Conservation (phyloP, 2,113 vertebrate species). For the Gnathonemus echidnorhynchus region DNA sequence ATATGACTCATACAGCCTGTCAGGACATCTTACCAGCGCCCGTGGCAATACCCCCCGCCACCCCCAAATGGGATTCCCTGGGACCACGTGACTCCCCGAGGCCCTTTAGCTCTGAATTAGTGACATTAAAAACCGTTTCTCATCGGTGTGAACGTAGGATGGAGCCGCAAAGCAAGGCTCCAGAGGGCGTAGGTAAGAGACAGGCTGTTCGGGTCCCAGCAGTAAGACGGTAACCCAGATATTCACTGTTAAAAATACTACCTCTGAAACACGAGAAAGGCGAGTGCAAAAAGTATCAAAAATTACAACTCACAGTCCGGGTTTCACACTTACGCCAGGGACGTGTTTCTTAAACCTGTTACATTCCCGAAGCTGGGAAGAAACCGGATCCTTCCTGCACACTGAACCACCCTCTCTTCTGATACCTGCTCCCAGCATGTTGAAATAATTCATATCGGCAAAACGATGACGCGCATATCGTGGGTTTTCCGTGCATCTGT, state of each 20-base stretch:
- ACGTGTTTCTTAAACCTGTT: not conserved
- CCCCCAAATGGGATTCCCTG: not conserved
- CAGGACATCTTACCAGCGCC: not conserved
- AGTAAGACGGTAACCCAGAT: conserved; percentile 12
- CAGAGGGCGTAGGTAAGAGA: not conserved
- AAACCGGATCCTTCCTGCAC: not conserved
- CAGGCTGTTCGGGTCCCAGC: not conserved
- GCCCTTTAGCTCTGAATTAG: not conserved
- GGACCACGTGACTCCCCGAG: not conserved
- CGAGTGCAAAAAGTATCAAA: not conserved
- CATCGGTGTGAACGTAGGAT: not conserved
- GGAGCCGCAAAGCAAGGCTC: not conserved
- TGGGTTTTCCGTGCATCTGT: not conserved
- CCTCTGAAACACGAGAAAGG: not conserved
- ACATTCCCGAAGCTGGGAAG: not conserved
- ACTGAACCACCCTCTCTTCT: not conserved
- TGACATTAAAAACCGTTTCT: not conserved
- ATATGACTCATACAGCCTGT: not conserved
- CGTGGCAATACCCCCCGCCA: not conserved
- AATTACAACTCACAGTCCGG: not conserved
- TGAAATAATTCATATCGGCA: not conserved
- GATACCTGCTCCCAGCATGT: not conserved
- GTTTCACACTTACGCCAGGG: not conserved
- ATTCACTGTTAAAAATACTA: conserved; percentile 15
- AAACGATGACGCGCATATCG: not conserved